phyloP scores from a whole-genome alignment of 2,888 invertebrate genomes.

The Coelinius sp. region DNA sequence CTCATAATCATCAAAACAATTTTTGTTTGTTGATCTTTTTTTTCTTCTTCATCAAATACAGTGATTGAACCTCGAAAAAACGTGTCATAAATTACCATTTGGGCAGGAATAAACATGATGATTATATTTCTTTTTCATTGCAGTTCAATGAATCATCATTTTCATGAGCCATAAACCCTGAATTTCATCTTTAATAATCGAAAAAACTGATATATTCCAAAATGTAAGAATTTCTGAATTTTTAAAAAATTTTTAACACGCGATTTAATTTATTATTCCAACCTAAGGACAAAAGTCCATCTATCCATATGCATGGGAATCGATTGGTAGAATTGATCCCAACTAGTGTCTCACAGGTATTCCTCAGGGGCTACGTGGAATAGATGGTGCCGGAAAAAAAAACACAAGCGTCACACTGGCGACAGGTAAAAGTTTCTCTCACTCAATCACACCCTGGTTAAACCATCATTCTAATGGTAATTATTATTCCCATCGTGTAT shows the following conservation, averaged over 20 bases:
- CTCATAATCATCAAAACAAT: not conserved
- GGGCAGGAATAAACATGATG: not conserved
- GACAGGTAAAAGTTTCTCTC: conserved; percentile 10
- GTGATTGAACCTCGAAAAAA: not conserved
- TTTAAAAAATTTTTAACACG: not conserved
- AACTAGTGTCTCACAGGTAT: not conserved
- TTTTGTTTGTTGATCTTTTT: not conserved
- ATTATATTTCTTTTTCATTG: conserved; percentile 8
- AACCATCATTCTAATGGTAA: not conserved
- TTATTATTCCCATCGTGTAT: conserved; percentile 2
- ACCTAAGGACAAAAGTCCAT: not conserved
- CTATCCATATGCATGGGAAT: conserved; percentile 14
- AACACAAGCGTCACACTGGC: not conserved
- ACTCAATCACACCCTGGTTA: not conserved
- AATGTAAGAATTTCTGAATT: no score
- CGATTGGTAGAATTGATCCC: not conserved
- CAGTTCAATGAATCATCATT: not conserved
- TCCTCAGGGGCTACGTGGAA: conserved; percentile 3
- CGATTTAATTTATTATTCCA: not conserved
- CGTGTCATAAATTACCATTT: not conserved
- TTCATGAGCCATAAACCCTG: not conserved
- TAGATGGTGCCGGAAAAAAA: not conserved
- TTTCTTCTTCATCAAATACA: not conserved
- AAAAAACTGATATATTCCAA: not conserved
- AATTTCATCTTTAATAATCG: not conserved